Percentiles rank a stretch among this genome's conserved stretches.
Conservation (phyloP, 1,140 invertebrate species). For the Zelostemma sp. region DNA sequence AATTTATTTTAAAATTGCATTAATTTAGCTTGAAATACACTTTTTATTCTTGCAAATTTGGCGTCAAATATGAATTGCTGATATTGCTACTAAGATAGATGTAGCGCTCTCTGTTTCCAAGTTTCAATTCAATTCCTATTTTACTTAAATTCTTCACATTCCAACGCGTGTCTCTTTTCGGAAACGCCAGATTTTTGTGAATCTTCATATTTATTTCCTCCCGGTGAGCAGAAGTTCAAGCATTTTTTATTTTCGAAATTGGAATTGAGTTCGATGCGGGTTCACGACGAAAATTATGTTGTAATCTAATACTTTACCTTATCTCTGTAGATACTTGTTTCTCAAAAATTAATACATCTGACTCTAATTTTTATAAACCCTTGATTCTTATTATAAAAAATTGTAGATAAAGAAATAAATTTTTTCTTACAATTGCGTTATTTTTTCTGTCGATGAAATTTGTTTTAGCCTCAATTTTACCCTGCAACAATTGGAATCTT, state of each 20-base stretch:
- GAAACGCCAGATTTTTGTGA: neutral
- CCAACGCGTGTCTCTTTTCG: neutral
- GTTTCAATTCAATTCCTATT: neutral
- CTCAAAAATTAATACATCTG: neutral
- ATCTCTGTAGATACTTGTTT: conserved; percentile 2
- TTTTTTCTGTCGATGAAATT: neutral
- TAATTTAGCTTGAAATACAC: neutral
- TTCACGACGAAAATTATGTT: conserved; percentile 5
- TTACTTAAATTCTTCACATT: neutral
- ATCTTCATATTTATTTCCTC: no score
- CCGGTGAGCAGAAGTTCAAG: neutral
- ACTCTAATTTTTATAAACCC: neutral
- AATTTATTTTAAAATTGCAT: neutral
- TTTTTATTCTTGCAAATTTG: neutral
- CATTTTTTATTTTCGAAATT: conserved; percentile 3
- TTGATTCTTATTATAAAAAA: conserved; percentile 8
- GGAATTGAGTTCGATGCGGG: neutral
- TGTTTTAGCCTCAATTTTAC: neutral
- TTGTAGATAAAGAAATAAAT: conserved; percentile 7
- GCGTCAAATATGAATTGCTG: neutral
- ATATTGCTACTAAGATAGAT: conserved; percentile 1
- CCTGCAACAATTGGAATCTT: no score
- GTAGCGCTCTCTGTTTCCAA: conserved; percentile 4
- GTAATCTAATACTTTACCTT: neutral
- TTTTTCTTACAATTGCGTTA: conserved; percentile 1